Conservation (phyloP, 2,888 invertebrate genomes). For the Nephrotoma flavescens region DNA sequence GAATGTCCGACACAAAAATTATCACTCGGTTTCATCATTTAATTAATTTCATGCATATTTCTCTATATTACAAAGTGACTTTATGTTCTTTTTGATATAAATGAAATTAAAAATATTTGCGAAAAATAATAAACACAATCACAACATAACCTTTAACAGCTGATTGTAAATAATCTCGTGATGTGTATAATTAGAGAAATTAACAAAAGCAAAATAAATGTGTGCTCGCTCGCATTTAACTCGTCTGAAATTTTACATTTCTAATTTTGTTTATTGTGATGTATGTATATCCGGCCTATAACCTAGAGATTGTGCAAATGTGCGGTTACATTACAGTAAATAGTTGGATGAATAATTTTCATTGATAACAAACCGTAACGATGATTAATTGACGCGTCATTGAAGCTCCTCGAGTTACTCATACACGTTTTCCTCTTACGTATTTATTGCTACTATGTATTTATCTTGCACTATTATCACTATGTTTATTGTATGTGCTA, state of each 20-base stretch:
- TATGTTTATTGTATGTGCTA: background rate
- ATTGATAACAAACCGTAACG: background rate
- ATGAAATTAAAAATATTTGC: background rate
- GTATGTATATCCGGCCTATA: too few species aligned
- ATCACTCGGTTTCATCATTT: background rate
- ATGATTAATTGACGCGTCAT: background rate
- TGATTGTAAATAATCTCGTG: background rate
- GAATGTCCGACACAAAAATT: background rate
- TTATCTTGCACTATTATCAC: background rate
- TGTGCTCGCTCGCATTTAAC: background rate
- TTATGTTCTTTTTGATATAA: background rate
- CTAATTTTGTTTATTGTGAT: background rate
- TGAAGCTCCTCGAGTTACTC: background rate
- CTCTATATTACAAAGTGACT: background rate
- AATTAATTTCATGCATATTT: background rate
- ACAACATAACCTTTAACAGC: background rate
- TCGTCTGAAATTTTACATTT: background rate
- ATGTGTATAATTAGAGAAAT: background rate
- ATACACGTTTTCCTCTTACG: background rate
- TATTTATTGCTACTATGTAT: background rate
- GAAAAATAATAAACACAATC: background rate
- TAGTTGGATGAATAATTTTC: background rate
- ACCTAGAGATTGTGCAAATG: too few species aligned
- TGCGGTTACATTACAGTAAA: too few species aligned
- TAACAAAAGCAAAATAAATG: background rate